Percentiles rank a stretch among this genome's conserved stretches.
Evolutionary conservation across 2,797 vertebrate genomes (phyloP).

Genomic region (Triplophysa bombifrons): DNA sequence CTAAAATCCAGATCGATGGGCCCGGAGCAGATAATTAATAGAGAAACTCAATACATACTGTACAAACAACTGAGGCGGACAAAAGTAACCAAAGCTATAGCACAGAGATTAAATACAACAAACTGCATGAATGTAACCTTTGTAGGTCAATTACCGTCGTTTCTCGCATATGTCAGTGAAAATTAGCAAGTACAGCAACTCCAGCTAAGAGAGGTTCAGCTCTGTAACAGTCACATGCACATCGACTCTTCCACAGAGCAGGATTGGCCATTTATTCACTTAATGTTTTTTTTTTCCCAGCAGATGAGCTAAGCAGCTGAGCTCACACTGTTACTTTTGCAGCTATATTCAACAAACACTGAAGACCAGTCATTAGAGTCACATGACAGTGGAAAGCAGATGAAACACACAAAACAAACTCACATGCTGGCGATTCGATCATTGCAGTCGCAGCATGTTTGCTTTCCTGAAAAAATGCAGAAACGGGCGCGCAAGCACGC

Average conservation of each 20-base stretch:
- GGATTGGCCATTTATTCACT: constrained; percentile 6
- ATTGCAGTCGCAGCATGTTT: not conserved
- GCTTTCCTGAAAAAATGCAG: not conserved
- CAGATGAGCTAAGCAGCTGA: constrained; percentile 15
- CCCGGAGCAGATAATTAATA: constrained; percentile 19
- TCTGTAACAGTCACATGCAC: constrained; percentile 16
- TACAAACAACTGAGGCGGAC: constrained; percentile 17
- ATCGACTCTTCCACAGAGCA: constrained; percentile 11
- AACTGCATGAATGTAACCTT: constrained; percentile 19
- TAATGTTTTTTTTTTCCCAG: constrained; percentile 34
- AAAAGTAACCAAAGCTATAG: constrained; percentile 4
- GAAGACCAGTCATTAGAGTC: constrained; percentile 31
- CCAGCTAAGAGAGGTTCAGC: constrained; percentile 3
- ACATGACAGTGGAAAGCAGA: constrained; percentile 38
- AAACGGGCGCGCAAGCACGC: not conserved
- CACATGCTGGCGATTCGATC: constrained; percentile 12
- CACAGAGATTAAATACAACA: constrained; percentile 12
- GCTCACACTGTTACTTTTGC: constrained; percentile 19
- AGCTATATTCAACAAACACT: constrained; percentile 31
- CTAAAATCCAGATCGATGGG: constrained; percentile 36
- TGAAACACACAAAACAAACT: constrained; percentile 37
- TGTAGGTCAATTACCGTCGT: constrained; percentile 33
- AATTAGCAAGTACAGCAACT: constrained; percentile 15
- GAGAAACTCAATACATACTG: constrained; percentile 4
- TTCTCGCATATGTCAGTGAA: constrained; percentile 10